These are phyloP conservation scores for Brachyrhaphis roseni DNA, from an alignment of 2,797 vertebrate species.

Conservation along the genomic window DNA sequence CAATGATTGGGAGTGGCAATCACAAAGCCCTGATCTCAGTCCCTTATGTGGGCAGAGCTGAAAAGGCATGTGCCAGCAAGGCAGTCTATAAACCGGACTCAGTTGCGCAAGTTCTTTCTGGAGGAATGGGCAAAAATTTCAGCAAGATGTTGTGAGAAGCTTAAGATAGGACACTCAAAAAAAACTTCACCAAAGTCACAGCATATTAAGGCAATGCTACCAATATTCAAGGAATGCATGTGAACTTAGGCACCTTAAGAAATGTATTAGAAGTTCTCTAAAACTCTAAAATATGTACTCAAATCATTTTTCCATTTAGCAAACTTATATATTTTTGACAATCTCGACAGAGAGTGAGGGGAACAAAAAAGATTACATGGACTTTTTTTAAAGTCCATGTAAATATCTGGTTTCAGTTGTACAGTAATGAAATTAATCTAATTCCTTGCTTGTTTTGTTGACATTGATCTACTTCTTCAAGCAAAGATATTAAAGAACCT, in stretches of 20 bases:
- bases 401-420: background rate
- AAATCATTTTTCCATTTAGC: background rate
- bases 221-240: background rate
- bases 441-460: background rate
- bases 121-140: too few species aligned
- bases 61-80: background rate
- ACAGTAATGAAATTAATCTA: background rate
- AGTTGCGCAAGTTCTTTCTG: background rate
- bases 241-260: background rate
- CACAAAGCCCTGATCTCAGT: background rate
- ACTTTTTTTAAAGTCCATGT: background rate
- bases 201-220: background rate
- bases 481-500: background rate
- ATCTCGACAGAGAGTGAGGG: background rate
- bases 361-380: background rate
- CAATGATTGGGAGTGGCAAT: background rate
- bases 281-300: background rate
- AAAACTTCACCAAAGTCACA: background rate
- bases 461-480: background rate
- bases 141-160: background rate
- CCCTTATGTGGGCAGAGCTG: background rate
- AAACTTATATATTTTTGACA: background rate
- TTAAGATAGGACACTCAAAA: background rate
- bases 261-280: background rate
- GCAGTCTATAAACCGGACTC: background rate